phyloP scores from a whole-genome alignment of 2,797 vertebrate species.

The Eurystomus glaucurus region DNA sequence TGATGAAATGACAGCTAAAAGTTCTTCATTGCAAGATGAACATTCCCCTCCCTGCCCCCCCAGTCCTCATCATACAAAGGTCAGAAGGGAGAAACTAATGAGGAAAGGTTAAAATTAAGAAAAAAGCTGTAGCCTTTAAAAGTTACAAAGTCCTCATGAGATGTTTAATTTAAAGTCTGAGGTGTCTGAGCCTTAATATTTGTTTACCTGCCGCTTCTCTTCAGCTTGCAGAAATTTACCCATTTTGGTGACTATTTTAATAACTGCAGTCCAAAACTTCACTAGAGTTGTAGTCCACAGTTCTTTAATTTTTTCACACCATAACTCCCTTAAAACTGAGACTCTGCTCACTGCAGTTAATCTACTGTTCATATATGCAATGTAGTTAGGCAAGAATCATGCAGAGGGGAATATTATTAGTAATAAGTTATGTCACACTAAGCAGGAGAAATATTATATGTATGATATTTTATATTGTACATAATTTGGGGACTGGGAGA shows the following conservation, averaged over 20 bases:
- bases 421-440: background rate
- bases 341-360: background rate
- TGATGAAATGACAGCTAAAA: background rate
- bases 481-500: background rate
- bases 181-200: background rate
- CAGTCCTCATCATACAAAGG: background rate
- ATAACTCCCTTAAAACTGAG: background rate
- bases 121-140: background rate
- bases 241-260: background rate
- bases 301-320: background rate
- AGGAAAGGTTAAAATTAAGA: background rate
- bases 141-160: background rate
- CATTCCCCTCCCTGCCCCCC: background rate
- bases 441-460: background rate
- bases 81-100: background rate
- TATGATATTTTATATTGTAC: background rate
- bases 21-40: background rate
- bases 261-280: background rate
- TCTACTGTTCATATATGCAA: background rate
- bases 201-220: background rate
- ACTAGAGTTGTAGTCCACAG: background rate
- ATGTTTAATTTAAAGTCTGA: background rate
- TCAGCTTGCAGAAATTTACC: background rate
- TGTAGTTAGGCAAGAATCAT: background rate
- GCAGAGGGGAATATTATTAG: background rate